Conservation (phyloP, 2,888 invertebrate genomes). For the Callosobruchus maculatus region DNA sequence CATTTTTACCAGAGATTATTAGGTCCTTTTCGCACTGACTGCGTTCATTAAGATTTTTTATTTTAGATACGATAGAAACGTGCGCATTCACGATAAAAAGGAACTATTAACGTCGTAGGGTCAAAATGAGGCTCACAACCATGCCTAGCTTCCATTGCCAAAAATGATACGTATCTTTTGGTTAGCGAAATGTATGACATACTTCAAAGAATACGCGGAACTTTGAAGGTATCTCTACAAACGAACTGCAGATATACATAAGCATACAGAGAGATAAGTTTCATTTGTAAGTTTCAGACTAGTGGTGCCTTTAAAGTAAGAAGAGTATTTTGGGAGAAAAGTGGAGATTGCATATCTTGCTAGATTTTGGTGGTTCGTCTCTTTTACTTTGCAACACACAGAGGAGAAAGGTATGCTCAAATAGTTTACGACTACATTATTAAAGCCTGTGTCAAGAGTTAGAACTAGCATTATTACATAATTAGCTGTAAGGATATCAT, state of each 20-base stretch:
- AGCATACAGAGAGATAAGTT: not conserved
- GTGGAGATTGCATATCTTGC: not conserved
- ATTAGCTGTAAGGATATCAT: too few species aligned
- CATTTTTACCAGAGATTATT: not conserved
- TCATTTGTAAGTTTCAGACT: not conserved
- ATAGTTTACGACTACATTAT: too few species aligned
- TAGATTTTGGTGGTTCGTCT: not conserved
- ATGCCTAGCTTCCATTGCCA: not conserved
- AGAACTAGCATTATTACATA: too few species aligned
- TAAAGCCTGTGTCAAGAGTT: too few species aligned
- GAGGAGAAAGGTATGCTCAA: too few species aligned
- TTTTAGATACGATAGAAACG: not conserved
- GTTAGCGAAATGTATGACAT: not conserved
- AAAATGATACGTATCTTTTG: not conserved
- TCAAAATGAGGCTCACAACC: not conserved
- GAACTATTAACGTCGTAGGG: not conserved
- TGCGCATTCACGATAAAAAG: not conserved
- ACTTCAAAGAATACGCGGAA: not conserved
- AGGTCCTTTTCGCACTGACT: not conserved
- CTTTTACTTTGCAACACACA: too few species aligned
- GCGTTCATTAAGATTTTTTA: not conserved
- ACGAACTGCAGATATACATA: not conserved
- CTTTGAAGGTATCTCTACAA: not conserved
- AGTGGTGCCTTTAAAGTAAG: not conserved
- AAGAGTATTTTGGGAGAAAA: not conserved